Conservation (phyloP, 2,797 vertebrate genomes). For the Parotocinclus haroldoi region DNA sequence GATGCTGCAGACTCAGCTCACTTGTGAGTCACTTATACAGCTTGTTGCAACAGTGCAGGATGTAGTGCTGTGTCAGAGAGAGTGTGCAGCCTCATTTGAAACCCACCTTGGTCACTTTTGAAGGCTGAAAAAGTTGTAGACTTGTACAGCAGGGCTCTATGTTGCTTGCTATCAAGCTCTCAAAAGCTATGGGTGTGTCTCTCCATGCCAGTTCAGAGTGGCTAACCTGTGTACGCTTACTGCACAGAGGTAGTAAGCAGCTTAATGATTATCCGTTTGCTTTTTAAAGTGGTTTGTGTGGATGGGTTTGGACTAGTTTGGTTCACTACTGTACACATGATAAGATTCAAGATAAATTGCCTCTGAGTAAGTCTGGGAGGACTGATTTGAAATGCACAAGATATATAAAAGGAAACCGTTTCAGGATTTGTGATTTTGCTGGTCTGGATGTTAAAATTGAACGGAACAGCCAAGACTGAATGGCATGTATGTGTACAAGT, state of each 20-base stretch:
- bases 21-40: conserved; percentile 14
- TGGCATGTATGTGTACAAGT: background rate
- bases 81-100: background rate
- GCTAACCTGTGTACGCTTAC: conserved; percentile 47
- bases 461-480: conserved; percentile 1
- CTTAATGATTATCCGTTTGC: background rate
- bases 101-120: conserved; percentile 16
- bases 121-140: conserved; percentile 10
- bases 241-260: conserved; percentile 37
- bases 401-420: background rate
- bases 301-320: too few relatives aligned
- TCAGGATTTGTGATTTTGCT: background rate
- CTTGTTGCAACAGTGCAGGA: conserved; percentile 22
- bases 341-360: too few relatives aligned
- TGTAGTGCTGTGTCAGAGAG: conserved; percentile 26
- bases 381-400: background rate
- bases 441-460: conserved; percentile 10
- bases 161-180: conserved; percentile 26
- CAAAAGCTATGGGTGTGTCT: conserved; percentile 42
- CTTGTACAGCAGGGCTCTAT: background rate
- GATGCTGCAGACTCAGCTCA: background rate
- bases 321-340: too few relatives aligned
- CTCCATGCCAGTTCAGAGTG: conserved; percentile 32
- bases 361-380: too few relatives aligned
- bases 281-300: background rate